phyloP scores from a whole-genome alignment of 2,797 vertebrate species.

The Notamacropus eugenii region DNA sequence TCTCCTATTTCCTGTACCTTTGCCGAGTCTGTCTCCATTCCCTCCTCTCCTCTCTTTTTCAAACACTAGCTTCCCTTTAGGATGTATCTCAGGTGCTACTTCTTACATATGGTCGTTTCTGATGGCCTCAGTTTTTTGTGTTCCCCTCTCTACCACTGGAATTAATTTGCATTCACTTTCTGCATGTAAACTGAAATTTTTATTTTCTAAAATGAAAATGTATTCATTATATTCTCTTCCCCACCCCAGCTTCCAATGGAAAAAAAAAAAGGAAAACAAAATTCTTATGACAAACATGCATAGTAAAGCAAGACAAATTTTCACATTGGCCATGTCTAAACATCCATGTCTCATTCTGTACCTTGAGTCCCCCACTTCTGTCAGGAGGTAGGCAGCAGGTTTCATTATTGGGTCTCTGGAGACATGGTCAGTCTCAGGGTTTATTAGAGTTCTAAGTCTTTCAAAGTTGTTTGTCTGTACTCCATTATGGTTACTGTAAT shows the following conservation, averaged over 20 bases:
- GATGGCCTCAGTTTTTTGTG: not conserved
- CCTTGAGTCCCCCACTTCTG: not conserved
- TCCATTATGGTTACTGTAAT: not conserved
- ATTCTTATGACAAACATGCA: not conserved
- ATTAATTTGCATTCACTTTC: not conserved
- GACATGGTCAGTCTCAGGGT: not conserved
- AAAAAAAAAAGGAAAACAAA: not conserved
- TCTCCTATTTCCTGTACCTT: not conserved
- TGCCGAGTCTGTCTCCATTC: not conserved
- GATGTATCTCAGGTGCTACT: not conserved
- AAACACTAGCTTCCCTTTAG: not conserved
- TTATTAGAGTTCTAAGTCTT: not conserved
- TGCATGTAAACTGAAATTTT: no score
- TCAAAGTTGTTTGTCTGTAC: not conserved
- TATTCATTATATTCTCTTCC: not conserved
- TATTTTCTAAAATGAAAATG: not conserved
- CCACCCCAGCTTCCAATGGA: not conserved
- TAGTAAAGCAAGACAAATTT: not conserved
- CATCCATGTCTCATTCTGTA: not conserved
- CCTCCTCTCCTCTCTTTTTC: not conserved
- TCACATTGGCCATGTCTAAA: not conserved
- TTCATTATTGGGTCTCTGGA: not conserved
- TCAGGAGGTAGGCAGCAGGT: not conserved
- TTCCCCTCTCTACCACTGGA: not conserved
- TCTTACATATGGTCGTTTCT: not conserved